Evolutionary conservation across 2,113 vertebrate species (phyloP).

Genomic region (Mohoua ochrocephala): DNA sequence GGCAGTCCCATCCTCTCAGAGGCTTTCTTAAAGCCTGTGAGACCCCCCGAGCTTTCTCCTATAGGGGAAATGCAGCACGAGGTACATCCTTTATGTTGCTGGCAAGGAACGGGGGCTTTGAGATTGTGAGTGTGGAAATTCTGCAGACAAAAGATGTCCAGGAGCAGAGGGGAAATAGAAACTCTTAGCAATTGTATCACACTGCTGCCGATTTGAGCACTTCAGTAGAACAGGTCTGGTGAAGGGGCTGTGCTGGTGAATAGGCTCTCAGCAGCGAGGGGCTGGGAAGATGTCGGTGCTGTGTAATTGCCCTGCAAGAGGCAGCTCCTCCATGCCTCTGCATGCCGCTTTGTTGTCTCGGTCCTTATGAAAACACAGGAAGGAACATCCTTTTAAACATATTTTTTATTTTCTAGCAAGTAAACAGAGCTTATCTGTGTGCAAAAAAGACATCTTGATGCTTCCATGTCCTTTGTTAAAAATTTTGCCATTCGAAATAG

Average conservation of each 20-base stretch:
- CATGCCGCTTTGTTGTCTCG: neutral
- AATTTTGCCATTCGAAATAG: neutral
- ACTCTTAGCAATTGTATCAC: neutral
- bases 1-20: neutral
- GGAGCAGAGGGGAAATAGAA: neutral
- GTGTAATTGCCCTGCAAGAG: neutral
- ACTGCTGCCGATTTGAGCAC: neutral
- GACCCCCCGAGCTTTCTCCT: neutral
- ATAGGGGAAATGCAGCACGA: rapidly evolving
- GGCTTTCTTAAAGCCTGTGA: neutral
- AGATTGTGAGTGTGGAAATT: neutral
- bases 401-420: neutral
- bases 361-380: neutral
- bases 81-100: neutral
- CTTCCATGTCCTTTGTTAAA: neutral
- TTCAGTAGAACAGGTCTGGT: neutral
- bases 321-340: neutral
- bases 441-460: neutral
- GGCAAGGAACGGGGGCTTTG: rapidly evolving
- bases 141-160: neutral
- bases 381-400: neutral
- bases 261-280: neutral
- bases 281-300: neutral
- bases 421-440: neutral
- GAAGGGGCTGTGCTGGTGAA: neutral